Percentiles rank a stretch among this genome's conserved stretches.
Conservation (phyloP, 2,888 invertebrate species). For the Thysanoteuthis rhombus region DNA sequence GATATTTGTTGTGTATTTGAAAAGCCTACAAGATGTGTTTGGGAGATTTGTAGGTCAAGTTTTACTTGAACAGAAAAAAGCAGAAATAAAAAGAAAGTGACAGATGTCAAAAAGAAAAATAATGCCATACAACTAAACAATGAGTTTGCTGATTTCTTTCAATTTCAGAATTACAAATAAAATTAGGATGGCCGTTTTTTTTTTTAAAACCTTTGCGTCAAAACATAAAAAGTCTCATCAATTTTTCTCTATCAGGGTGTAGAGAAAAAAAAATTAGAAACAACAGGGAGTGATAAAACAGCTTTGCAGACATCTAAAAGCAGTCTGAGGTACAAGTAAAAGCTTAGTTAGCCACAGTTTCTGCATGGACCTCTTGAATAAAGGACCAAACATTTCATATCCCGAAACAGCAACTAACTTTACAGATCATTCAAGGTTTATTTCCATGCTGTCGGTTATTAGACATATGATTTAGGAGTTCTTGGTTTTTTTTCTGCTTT, state of each 20-base stretch:
- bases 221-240: background rate
- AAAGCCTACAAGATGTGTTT: too few relatives aligned
- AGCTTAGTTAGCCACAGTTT: background rate
- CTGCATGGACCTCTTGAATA: background rate
- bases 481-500: background rate
- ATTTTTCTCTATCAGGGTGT: background rate
- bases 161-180: background rate
- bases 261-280: background rate
- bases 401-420: background rate
- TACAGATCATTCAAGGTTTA: background rate
- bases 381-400: background rate
- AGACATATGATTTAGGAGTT: background rate
- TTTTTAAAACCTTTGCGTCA: background rate
- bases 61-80: too few relatives aligned
- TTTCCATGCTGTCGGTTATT: background rate
- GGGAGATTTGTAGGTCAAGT: too few relatives aligned
- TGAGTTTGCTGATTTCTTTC: background rate
- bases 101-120: too few relatives aligned
- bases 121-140: background rate
- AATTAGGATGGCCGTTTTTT: background rate
- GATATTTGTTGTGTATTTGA: too few relatives aligned
- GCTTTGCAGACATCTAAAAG: background rate
- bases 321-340: background rate
- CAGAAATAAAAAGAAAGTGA: too few relatives aligned
- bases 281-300: background rate